phyloP scores from a whole-genome alignment of 1,140 invertebrate genomes.

The Phocides pigmalion region DNA sequence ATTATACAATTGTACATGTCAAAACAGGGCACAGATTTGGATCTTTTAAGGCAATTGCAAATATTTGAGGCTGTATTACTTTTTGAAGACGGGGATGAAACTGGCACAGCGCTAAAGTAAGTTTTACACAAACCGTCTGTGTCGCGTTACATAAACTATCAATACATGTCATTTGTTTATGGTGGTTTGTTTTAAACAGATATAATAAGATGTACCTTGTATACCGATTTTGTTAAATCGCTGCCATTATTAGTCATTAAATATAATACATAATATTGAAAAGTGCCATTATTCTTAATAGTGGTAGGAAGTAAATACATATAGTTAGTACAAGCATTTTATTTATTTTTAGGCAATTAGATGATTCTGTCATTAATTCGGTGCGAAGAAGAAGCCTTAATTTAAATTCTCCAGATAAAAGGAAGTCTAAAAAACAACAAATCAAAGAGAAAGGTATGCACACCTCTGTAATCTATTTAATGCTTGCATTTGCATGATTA shows the following conservation, averaged over 20 bases:
- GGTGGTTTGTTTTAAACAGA: no score
- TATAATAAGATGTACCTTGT: no score
- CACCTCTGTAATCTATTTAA: neutral
- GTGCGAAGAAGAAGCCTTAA: slow-evolving; percentile 59
- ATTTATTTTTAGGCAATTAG: slow-evolving; percentile 85
- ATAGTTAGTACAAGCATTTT: no score
- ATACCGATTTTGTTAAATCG: no score
- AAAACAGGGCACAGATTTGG: slow-evolving; percentile 96
- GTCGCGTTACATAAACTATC: no score
- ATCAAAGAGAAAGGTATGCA: slow-evolving; percentile 66
- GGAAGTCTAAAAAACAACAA: slow-evolving; percentile 72
- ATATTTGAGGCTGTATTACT: slow-evolving; percentile 97
- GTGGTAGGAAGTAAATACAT: no score
- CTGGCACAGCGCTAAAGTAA: slow-evolving; percentile 86
- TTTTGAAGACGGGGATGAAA: slow-evolving; percentile 93
- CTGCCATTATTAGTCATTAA: no score
- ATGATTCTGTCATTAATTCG: slow-evolving; percentile 88
- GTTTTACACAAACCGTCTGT: slow-evolving; percentile 31
- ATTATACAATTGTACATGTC: slow-evolving; percentile 97
- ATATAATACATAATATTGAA: no score
- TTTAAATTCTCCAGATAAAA: slow-evolving; percentile 52
- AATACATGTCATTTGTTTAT: no score
- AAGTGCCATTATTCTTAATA: no score
- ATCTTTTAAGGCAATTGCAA: slow-evolving; percentile 96
- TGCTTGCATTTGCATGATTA: slow-evolving; percentile 17